Evolutionary conservation across 2,797 vertebrate species (phyloP), one percentile per base, ranked within the genome.

Genomic region (Molossus molossus): DNA sequence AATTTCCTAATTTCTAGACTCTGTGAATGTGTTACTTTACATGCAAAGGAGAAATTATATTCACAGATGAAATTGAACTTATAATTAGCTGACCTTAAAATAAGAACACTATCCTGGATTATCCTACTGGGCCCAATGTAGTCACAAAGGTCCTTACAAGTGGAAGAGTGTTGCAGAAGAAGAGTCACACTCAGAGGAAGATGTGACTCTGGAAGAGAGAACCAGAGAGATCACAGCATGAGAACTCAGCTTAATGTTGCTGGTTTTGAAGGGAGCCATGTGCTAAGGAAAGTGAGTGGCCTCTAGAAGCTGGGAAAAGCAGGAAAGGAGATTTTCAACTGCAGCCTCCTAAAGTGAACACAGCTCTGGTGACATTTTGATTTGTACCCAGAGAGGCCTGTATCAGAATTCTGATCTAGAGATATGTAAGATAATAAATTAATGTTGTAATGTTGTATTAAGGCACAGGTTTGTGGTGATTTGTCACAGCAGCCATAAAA

Each of bases 131-230:
- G 37, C 10, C 11, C 50, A 76, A 6, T 82, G 14, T 60, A 73
- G 87, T 15, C 33, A 87, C 6, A 90, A 79, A 25, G 1, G n/a
- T 87, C 25, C 62, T 57, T 77, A 20, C 27, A 95, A 75, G 20
- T 62, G 9, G 21, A 89, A 81, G 5, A 69, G 37, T 6, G 6
- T 69, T 6, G 17, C 3, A 70, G 55, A 67, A 83, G 7, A 10
- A 94, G 25, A 92, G 27, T 55, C n/a, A n/a, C 20, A 79, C 55
- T 86, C 45, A 85, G 40, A 69, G 33, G 57, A 65, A 92, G 57
- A 65, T 72, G 14, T 75, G 48, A 48, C 55, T 58, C 23, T 72
- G 10, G 37, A 88, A 64, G 37, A 89, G 20, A 55, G 17, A 85
- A 58, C 21, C 21, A 57, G 55, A 92, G 64, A 65, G 20, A 90